Conservation (phyloP, 2,113 vertebrate genomes). For the Cephalopholis sonnerati region DNA sequence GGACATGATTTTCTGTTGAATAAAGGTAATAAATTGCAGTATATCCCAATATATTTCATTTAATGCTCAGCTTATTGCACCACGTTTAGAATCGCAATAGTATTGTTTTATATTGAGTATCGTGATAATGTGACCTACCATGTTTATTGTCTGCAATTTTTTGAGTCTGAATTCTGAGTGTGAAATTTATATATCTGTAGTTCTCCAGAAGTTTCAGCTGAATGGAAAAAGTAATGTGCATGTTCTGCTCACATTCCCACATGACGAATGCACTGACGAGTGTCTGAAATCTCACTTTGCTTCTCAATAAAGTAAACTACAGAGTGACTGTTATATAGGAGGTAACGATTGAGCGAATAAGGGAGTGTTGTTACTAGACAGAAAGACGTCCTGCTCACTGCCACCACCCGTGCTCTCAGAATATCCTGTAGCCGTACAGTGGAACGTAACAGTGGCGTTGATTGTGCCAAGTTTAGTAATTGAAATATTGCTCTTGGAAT, state of each 20-base stretch:
- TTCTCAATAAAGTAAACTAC: neutral
- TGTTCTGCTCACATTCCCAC: neutral
- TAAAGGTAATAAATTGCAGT: too few relatives aligned
- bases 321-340: neutral
- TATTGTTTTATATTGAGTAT: too few relatives aligned
- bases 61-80: too few relatives aligned
- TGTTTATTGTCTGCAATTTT: neutral
- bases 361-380: neutral
- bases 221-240: neutral
- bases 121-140: too few relatives aligned
- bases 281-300: neutral
- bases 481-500: slow-evolving; percentile 12
- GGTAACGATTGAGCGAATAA: neutral
- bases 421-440: neutral
- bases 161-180: neutral
- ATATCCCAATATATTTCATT: too few relatives aligned
- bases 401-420: too few relatives aligned
- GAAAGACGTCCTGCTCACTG: neutral
- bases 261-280: neutral
- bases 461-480: neutral
- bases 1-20: too few relatives aligned
- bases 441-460: neutral
- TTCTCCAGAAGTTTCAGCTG: too few relatives aligned
- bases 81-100: too few relatives aligned
- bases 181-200: too few relatives aligned